Evolutionary conservation across 2,888 invertebrate genomes (phyloP).

Genomic region (Tetheella fluctuosa): DNA sequence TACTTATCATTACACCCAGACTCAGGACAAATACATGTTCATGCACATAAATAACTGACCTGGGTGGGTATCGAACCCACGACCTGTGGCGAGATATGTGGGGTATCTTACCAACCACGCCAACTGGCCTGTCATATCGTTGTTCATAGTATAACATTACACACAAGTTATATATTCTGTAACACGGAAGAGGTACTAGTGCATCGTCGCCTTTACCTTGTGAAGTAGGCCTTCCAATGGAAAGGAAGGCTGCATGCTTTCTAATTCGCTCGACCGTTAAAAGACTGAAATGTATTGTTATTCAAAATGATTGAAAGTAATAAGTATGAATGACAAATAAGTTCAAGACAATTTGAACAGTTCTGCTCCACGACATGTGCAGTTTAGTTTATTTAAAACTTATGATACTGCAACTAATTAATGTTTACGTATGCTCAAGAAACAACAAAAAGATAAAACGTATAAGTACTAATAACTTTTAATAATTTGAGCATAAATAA

Average conservation of each 20-base stretch:
- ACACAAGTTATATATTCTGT: neutral
- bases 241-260: slow-evolving; percentile 40
- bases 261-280: slow-evolving; percentile 37
- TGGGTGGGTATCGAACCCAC: too few relatives aligned
- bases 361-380: neutral
- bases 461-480: neutral
- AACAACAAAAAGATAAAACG: neutral
- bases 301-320: neutral
- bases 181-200: neutral
- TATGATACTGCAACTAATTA: neutral
- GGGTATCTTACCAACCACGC: too few relatives aligned
- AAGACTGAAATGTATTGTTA: slow-evolving; percentile 7
- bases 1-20: too few relatives aligned
- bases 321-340: neutral
- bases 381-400: neutral
- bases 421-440: neutral
- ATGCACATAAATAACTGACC: too few relatives aligned
- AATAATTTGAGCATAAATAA: neutral
- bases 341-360: neutral
- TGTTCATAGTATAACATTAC: neutral
- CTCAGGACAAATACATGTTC: too few relatives aligned
- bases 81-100: too few relatives aligned
- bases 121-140: too few relatives aligned
- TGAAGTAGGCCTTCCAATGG: slow-evolving; percentile 10
- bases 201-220: slow-evolving; percentile 7